phyloP scores from a whole-genome alignment of 2,113 vertebrate genomes.

The Chamaea fasciata region DNA sequence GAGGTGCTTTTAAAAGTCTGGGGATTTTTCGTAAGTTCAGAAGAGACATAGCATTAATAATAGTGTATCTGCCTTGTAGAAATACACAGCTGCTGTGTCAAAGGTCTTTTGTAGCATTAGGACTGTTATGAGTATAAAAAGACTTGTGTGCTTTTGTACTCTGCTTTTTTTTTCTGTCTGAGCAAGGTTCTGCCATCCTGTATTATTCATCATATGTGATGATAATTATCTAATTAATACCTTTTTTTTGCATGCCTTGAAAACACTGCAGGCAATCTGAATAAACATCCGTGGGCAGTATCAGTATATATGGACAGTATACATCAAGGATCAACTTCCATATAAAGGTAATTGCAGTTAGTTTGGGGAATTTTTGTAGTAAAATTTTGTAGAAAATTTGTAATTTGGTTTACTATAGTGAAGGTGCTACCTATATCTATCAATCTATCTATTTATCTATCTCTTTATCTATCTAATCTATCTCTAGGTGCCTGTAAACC shows the following conservation, averaged over 20 bases:
- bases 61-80: neutral
- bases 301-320: neutral
- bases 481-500: neutral
- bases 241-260: neutral
- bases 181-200: neutral
- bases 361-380: neutral
- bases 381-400: neutral
- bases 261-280: neutral
- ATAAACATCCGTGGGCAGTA: neutral
- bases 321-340: neutral
- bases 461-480: neutral
- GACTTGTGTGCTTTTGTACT: neutral
- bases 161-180: neutral
- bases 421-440: neutral
- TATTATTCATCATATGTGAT: neutral
- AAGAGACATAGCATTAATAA: neutral
- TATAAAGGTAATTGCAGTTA: neutral
- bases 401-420: neutral
- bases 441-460: neutral
- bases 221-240: neutral
- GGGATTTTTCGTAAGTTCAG: neutral
- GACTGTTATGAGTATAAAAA: neutral
- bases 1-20: neutral
- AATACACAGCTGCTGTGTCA: neutral
- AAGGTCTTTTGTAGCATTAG: neutral